phyloP scores from a whole-genome alignment of 2,797 vertebrate genomes.

The Pseudotriccus pelzelni region DNA sequence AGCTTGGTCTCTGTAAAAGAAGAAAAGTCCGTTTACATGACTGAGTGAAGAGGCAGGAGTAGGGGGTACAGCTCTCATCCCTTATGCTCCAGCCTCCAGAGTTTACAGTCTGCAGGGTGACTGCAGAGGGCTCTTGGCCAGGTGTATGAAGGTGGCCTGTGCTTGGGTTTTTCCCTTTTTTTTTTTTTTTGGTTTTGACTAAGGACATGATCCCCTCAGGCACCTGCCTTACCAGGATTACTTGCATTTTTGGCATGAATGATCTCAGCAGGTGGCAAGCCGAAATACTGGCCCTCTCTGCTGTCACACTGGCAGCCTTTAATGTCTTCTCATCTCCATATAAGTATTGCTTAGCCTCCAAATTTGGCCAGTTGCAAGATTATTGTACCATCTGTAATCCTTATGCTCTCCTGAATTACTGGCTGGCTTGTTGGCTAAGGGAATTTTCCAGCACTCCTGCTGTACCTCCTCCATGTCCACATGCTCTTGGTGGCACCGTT shows the following conservation, averaged over 20 bases:
- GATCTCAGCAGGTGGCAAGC: slow-evolving; percentile 48
- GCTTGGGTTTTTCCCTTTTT: not conserved
- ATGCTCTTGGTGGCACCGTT: not conserved
- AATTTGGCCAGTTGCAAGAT: slow-evolving; percentile 34
- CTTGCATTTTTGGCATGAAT: slow-evolving; percentile 7
- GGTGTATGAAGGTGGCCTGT: not conserved
- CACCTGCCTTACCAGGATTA: slow-evolving; percentile 23
- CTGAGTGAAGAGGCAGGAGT: not conserved
- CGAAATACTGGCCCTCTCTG: not conserved
- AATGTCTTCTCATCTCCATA: slow-evolving; percentile 19
- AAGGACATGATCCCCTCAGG: not conserved
- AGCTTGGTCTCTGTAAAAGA: not conserved
- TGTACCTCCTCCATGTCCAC: not conserved
- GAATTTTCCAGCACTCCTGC: not conserved
- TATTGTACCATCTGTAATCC: slow-evolving; percentile 41
- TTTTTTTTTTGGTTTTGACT: not conserved
- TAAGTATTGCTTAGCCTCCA: slow-evolving; percentile 12
- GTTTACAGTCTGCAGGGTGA: not conserved
- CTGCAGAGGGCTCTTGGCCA: not conserved
- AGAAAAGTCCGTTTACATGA: not conserved
- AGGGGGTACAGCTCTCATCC: not conserved
- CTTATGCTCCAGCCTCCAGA: accelerated
- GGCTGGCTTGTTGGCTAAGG: not conserved
- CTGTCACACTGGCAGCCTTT: slow-evolving; percentile 14
- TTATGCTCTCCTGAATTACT: not conserved